phyloP scores from a whole-genome alignment of 1,140 invertebrate species.

The Idris sp. region DNA sequence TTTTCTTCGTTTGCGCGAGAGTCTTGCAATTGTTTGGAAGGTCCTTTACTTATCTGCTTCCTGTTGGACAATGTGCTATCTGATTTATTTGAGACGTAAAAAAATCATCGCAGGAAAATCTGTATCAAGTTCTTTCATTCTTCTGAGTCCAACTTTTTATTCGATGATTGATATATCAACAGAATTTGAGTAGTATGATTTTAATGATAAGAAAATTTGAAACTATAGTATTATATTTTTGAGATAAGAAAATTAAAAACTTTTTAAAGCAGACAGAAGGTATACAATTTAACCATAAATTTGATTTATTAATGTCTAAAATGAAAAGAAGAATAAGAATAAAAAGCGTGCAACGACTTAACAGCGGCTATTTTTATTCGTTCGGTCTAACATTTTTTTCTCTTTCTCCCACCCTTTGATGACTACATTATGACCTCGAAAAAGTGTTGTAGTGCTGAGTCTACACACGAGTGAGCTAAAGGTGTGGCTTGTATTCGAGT shows the following conservation, averaged over 20 bases:
- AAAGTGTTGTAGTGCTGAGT: constrained; percentile 43
- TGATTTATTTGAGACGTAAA: neutral
- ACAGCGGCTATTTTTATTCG: constrained; percentile 17
- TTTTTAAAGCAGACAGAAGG: no score
- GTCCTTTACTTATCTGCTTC: constrained; percentile 55
- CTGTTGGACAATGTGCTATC: constrained; percentile 37
- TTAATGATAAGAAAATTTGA: no score
- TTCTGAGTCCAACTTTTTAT: no score
- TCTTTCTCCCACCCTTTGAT: constrained; percentile 36
- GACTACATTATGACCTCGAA: constrained; percentile 47
- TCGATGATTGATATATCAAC: no score
- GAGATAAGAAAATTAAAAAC: no score
- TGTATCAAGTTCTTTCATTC: constrained; percentile 21
- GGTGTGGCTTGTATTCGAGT: constrained; percentile 68
- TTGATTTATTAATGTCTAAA: no score
- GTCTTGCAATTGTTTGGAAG: constrained; percentile 49
- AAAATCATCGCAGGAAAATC: constrained; percentile 18
- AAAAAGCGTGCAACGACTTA: no score
- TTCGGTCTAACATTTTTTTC: neutral
- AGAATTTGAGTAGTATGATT: no score
- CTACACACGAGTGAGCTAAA: constrained; percentile 46
- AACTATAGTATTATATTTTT: no score
- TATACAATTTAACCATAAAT: no score
- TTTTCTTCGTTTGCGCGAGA: constrained; percentile 56
- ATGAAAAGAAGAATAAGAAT: no score